Evolutionary conservation across 2,888 invertebrate genomes (phyloP), one percentile per base, ranked within the genome.

Genomic region (Cordylochernes scorpioides): DNA sequence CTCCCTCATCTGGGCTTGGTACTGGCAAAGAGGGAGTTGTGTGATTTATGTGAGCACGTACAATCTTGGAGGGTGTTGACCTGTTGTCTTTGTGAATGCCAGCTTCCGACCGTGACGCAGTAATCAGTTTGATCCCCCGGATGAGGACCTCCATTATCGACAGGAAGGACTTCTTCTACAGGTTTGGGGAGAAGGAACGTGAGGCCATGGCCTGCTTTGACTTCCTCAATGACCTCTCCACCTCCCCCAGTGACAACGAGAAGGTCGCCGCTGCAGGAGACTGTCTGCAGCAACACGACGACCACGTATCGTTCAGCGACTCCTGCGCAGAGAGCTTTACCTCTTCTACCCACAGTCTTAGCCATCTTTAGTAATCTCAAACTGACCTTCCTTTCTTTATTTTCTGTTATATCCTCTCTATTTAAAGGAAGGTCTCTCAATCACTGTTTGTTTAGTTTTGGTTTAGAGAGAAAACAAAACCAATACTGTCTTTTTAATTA

Each of bases 181-280:
- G 72, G 43, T 73, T 64, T 58, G 72, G 72, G 27, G 68, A 69
- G 44, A 65, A 68, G 47, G 72, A 73, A 49, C 62, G 62, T 38
- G 71, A 70, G 49, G 72, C 72, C 38, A 68, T 73, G 43, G 68
- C 71, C 38, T 66, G 65, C 45, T 73, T 73, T 58, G 71, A 72
- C 58, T 73, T 73, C 59, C 62, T 73, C 44, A 68, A 72, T 53
- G 67, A 42, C 18, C 17, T 42, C 5, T 40, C 42, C 9, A 37
- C 39, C 2, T 40, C 42, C 8, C 15, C 33, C 8, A 30, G 30
- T 26, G 30, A 30, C 9, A n/a, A n/a, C n/a, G n/a, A n/a, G n/a
- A n/a, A n/a, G n/a, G n/a, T n/a, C n/a, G n/a, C n/a, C n/a, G n/a
- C n/a, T n/a, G 26, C 21, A 3, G 30, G 26, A n/a, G 31, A 33